Conservation (phyloP, 1,140 invertebrate species). For the Drosophila pandora region DNA sequence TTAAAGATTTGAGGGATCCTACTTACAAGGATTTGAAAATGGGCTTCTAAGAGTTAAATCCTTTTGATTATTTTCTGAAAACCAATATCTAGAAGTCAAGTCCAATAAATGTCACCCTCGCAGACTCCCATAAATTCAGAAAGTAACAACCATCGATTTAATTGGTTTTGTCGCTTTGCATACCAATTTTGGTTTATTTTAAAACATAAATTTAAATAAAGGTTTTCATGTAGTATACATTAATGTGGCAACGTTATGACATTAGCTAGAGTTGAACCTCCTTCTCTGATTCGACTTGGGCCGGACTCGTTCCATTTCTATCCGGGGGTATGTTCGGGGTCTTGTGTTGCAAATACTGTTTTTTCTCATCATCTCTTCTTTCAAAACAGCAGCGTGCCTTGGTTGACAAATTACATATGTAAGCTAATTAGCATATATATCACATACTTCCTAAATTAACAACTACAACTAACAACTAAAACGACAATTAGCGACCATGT, state of each 20-base stretch:
- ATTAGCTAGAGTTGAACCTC: conserved; percentile 41
- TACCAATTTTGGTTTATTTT: conserved; percentile 59
- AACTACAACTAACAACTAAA: conserved; percentile 46
- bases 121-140: conserved; percentile 1
- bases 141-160: conserved; percentile 28
- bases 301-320: conserved; percentile 3
- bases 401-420: conserved; percentile 41
- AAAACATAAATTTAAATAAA: conserved; percentile 55
- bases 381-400: conserved; percentile 34
- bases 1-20: not conserved
- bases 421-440: conserved; percentile 52
- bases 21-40: no score
- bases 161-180: conserved; percentile 49
- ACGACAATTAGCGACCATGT: conserved; percentile 15
- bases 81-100: no score
- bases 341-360: conserved; percentile 49
- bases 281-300: not conserved
- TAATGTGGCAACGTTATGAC: conserved; percentile 63
- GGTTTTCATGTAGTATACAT: conserved; percentile 54
- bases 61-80: not conserved
- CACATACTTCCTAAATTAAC: conserved; percentile 49
- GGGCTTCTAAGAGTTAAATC: not conserved
- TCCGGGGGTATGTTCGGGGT: conserved; percentile 10
- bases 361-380: not conserved
- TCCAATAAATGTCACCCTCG: not conserved